Evolutionary conservation across 2,113 vertebrate species (phyloP), one percentile per base, ranked within the genome.

Genomic region (Ophthalmolycus amberensis): DNA sequence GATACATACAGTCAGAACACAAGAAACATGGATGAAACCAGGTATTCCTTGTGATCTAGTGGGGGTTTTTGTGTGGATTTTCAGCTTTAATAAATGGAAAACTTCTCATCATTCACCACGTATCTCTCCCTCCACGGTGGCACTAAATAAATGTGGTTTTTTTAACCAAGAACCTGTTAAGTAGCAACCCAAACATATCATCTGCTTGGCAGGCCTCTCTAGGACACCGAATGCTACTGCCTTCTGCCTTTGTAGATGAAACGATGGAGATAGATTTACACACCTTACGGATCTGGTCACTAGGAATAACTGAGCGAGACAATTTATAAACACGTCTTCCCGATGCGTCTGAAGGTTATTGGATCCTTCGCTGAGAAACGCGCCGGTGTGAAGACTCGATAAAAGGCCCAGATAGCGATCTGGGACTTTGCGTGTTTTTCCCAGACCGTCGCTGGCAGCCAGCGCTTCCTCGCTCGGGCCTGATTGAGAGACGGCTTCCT

Each of bases 241-340:
- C 89, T 92, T 92, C 94, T 94, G 91, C 89, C 80, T 92, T 94
- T 92, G 89, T 95, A 93, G 95, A 94, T 95, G 67, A 91, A 94
- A 95, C 96, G 95, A 93, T 92, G 91, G 92, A 94, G 94, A 95
- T 94, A 95, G 95, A 95, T 96, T 94, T 95, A 92, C 91, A 88
- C 94, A 80, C 91, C 88, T 95, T 88, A 90, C 94, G 90, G 82
- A 89, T 91, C 62, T 87, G 78, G 85, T 91, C 91, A 84, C 85
- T 77, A 38, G 14, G 83, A 92, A 84, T 91, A 84, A 89, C 77
- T 63, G 66, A 86, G 62, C 38, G 20, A 80, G 82, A 88, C 85
- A 79, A 83, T 89, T 85, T 89, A 80, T 90, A 90, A 86, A 90
- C 86, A 85, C 64, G 48, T 71, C 82, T 77, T 87, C 72, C 78